Conservation (phyloP, 2,888 invertebrate genomes). For the Drosophila subsilvestris region DNA sequence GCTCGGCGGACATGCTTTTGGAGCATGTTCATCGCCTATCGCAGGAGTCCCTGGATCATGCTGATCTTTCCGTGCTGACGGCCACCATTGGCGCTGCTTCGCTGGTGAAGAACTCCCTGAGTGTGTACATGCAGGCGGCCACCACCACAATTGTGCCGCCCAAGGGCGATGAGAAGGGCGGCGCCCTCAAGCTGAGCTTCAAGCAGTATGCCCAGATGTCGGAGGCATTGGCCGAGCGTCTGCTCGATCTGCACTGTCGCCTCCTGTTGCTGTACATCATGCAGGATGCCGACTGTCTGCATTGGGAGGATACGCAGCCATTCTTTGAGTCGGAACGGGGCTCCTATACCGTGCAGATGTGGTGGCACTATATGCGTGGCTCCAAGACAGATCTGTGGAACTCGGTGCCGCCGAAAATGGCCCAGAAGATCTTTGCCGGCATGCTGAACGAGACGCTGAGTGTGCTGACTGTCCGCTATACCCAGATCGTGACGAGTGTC, state of each 20-base stretch:
- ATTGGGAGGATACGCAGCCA: slow-evolving; percentile 88
- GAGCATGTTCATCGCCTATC: slow-evolving; percentile 92
- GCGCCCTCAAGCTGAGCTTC: slow-evolving; percentile 84
- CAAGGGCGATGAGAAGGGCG: slow-evolving; percentile 83
- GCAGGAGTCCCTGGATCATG: slow-evolving; percentile 93
- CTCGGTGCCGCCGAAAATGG: slow-evolving; percentile 94
- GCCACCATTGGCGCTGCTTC: slow-evolving; percentile 93
- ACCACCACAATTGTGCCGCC: slow-evolving; percentile 82
- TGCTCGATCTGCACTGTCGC: slow-evolving; percentile 92
- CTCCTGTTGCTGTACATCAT: slow-evolving; percentile 91
- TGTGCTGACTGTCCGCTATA: slow-evolving; percentile 91
- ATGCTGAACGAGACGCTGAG: slow-evolving; percentile 94
- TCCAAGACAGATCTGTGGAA: slow-evolving; percentile 93
- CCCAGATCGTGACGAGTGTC: slow-evolving; percentile 89
- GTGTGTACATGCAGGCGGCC: slow-evolving; percentile 88
- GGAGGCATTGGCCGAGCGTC: slow-evolving; percentile 92
- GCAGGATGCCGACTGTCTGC: slow-evolving; percentile 91
- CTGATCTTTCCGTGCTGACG: slow-evolving; percentile 91
- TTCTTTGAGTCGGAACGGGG: slow-evolving; percentile 91
- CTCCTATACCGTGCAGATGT: slow-evolving; percentile 93
- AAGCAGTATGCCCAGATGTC: slow-evolving; percentile 93
- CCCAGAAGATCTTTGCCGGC: slow-evolving; percentile 92
- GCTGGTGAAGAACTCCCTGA: slow-evolving; percentile 90
- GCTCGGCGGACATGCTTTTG: slow-evolving; percentile 89
- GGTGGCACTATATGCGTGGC: slow-evolving; percentile 94